Conservation (phyloP, 2,888 invertebrate species). For the Coelinius sp. region DNA sequence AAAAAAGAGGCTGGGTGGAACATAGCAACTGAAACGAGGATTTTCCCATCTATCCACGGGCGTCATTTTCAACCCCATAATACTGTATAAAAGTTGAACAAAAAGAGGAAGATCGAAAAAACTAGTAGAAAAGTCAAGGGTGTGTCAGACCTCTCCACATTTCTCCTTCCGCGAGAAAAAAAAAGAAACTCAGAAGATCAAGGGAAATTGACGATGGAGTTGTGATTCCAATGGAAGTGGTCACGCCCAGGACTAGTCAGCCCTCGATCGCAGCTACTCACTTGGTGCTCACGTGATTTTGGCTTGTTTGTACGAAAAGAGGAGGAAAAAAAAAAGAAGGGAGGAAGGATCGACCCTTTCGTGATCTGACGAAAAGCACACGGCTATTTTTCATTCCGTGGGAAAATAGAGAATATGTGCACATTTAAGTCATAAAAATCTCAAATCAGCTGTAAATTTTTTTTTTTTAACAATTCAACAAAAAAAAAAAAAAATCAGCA, state of each 20-base stretch:
- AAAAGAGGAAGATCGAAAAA: not conserved
- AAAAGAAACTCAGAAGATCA: constrained; percentile 26
- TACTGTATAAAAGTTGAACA: not conserved
- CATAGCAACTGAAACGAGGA: too few species aligned
- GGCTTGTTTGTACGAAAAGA: constrained; percentile 32
- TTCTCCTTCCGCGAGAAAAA: not conserved
- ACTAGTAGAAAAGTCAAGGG: not conserved
- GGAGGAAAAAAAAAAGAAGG: constrained; percentile 10
- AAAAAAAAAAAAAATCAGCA: too few species aligned
- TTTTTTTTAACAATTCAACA: too few species aligned
- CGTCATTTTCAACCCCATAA: not conserved
- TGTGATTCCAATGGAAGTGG: constrained; percentile 59
- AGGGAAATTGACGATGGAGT: constrained; percentile 36
- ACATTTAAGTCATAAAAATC: too few species aligned
- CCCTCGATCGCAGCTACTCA: constrained; percentile 46
- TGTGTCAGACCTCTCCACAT: constrained; percentile 1
- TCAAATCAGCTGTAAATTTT: too few species aligned
- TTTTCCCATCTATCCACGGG: not conserved
- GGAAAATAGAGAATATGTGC: too few species aligned
- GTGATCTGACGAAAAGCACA: constrained; percentile 1
- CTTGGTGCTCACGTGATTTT: constrained; percentile 32
- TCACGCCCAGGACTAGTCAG: constrained; percentile 65
- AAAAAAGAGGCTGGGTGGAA: too few species aligned
- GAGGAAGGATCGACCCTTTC: constrained; percentile 36
- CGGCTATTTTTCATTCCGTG: not conserved